Base-by-base conservation (phyloP, 2,888 invertebrate genomes). In the Hypselothyrea guttata region DNA sequence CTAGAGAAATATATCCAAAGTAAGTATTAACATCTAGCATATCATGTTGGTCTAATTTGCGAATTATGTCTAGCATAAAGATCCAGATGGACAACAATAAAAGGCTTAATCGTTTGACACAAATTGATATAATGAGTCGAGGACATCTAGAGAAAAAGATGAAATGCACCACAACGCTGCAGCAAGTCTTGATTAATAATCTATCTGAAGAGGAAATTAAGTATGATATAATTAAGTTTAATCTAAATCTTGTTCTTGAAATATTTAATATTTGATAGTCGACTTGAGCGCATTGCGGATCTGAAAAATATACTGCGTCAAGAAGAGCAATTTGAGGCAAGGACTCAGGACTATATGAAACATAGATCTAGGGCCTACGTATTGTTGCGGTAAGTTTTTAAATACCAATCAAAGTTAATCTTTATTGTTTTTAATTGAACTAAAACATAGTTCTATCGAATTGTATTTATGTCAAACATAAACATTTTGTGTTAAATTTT, bases 1-100 rank as follows among this genome's bases (percentile, higher is more conserved):
- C 88, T 1, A 82, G 72, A 8, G 87, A 88, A 47, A 85, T 90
- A 11, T 87, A 86, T 73, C 88, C 88, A 7, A 84, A 88, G 90
- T 90, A 47, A 55, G 65, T 1, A 13, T 7, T 34, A 12, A 4
- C 2, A 15, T 13, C 7, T 13, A 7, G 8, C 5, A 5, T 3
- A 28, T 7, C 4, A 1, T 9, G 8, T 28, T 28, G 3, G 13
- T 7, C 8, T 37, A 37, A 4, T 9, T n/a, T 9, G 16, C 13
- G 13, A 9, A 15, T 11, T 37, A 13, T 1, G 9, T 18, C 12
- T 27, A 89, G 89, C 52, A 78, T 89, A 46, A 85, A 82, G 60
- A 72, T 66, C 9, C 83, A 84, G 55, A 54, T 83, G 37, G 76
- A 86, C 1, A 81, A 86, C 30, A 90, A 87, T 70, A 68, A 70